These are phyloP conservation scores for Yasuhikotakia modesta DNA, from an alignment of 2,797 vertebrate genomes.

Conservation along the genomic window DNA sequence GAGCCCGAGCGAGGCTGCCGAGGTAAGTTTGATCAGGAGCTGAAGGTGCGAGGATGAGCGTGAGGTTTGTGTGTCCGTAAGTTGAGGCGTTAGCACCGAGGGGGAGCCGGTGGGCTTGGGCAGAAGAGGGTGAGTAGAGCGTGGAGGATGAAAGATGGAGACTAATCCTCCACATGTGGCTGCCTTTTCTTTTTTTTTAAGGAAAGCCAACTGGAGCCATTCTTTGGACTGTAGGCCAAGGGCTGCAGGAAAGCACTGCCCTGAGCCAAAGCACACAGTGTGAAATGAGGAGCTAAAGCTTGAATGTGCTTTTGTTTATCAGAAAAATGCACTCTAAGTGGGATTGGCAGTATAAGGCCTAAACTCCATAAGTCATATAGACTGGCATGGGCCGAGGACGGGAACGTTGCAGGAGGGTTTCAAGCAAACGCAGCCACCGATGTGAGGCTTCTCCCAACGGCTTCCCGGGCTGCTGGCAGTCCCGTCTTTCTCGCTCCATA, in stretches of 20 bases:
- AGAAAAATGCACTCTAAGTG: slow-evolving; percentile 87
- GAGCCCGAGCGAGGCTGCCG: slow-evolving; percentile 30
- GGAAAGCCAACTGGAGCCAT: slow-evolving; percentile 83
- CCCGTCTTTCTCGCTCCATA: slow-evolving; percentile 63
- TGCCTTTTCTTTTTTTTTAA: slow-evolving; percentile 62
- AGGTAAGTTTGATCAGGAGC: slow-evolving; percentile 46
- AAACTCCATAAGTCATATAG: slow-evolving; percentile 85
- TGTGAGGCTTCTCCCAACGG: slow-evolving; percentile 54
- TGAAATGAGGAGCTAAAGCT: slow-evolving; percentile 87
- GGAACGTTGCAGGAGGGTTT: slow-evolving; percentile 67
- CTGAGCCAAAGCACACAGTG: slow-evolving; percentile 86
- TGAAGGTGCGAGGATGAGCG: slow-evolving; percentile 41
- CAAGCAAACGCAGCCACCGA: slow-evolving; percentile 73
- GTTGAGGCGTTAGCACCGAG: slow-evolving; percentile 61
- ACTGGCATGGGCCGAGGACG: slow-evolving; percentile 75
- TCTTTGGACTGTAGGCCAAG: slow-evolving; percentile 82
- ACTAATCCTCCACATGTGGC: slow-evolving; percentile 85
- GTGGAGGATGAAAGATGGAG: slow-evolving; percentile 81
- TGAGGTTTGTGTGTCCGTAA: slow-evolving; percentile 31
- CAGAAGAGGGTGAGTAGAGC: slow-evolving; percentile 76
- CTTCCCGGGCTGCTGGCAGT: slow-evolving; percentile 70
- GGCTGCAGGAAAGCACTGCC: slow-evolving; percentile 81
- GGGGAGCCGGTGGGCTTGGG: slow-evolving; percentile 68
- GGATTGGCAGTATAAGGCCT: slow-evolving; percentile 80
- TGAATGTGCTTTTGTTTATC: slow-evolving; percentile 89